A percentile compares a stretch with the other conserved stretches of the same genome.
Conservation (phyloP, 2,888 invertebrate genomes). For the Dasysyrphus albostriatus region DNA sequence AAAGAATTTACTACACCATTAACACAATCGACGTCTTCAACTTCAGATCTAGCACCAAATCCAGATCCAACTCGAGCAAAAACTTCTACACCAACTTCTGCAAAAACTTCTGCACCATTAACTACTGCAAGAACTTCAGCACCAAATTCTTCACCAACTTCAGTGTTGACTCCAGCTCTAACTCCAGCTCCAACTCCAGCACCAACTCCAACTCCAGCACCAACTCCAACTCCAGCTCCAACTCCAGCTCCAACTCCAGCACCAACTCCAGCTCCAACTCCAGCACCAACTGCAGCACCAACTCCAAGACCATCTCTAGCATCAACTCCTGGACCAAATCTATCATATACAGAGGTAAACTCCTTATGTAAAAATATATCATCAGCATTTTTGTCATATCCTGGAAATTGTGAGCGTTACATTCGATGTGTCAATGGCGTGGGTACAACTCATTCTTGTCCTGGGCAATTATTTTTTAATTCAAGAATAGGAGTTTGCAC, state of each 20-base stretch:
- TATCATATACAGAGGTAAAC: not conserved
- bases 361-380: not conserved
- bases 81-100: not conserved
- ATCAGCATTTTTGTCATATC: slow-evolving; percentile 77
- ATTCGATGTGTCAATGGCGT: slow-evolving; percentile 78
- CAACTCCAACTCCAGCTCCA: not conserved
- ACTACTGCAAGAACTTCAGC: not conserved
- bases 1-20: not conserved
- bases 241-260: too few species aligned
- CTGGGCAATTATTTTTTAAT: slow-evolving; percentile 78
- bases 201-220: not conserved
- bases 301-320: not conserved
- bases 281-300: not conserved
- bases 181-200: not conserved
- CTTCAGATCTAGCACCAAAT: not conserved
- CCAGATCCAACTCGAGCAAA: not conserved
- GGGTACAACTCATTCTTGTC: slow-evolving; percentile 77
- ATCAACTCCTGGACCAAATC: not conserved
- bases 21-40: not conserved
- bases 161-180: not conserved
- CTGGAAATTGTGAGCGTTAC: slow-evolving; percentile 80
- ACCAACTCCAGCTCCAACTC: not conserved
- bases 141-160: not conserved
- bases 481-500: slow-evolving; percentile 75
- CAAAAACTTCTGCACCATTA: not conserved